These are phyloP conservation scores for Meloidogyne chitwoodi DNA, from an alignment of 1,140 invertebrate genomes.

Conservation along the genomic window DNA sequence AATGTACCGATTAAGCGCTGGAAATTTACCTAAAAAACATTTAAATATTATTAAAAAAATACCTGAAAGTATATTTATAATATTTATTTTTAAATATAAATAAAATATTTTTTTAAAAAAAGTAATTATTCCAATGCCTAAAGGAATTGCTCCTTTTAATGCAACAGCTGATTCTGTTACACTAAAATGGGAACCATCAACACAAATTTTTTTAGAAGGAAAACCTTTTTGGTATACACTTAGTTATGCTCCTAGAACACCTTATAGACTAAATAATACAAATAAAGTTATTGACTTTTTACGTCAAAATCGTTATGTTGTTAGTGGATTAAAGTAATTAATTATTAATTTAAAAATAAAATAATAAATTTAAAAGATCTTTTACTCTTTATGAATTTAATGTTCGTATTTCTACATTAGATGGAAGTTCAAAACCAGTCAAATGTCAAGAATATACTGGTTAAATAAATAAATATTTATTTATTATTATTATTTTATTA, in stretches of 20 bases:
- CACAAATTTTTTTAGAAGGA: constrained; percentile 46
- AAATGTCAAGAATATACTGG: constrained; percentile 56
- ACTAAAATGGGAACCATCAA: constrained; percentile 53
- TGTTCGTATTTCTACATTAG: constrained; percentile 52
- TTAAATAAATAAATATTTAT: neutral
- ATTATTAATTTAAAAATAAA: constrained; percentile 5
- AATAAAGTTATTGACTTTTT: constrained; percentile 58
- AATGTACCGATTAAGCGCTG: constrained; percentile 23
- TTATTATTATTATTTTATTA: constrained; percentile 27
- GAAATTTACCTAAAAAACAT: constrained; percentile 24
- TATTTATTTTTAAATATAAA: neutral
- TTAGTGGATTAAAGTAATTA: constrained; percentile 52
- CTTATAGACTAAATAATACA: constrained; percentile 3
- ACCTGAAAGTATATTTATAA: neutral
- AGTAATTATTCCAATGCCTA: constrained; percentile 31
- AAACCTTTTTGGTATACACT: constrained; percentile 59
- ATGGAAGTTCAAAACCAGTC: constrained; percentile 49
- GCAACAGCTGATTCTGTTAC: constrained; percentile 58
- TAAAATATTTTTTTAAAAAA: neutral
- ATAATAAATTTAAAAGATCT: neutral
- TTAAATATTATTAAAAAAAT: constrained; percentile 27
- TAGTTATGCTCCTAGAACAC: constrained; percentile 38
- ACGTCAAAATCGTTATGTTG: constrained; percentile 48
- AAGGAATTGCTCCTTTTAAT: constrained; percentile 52
- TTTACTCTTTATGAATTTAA: constrained; percentile 55